These are phyloP conservation scores for Acromyrmex charruanus DNA, from an alignment of 1,140 invertebrate genomes.

Conservation along the genomic window DNA sequence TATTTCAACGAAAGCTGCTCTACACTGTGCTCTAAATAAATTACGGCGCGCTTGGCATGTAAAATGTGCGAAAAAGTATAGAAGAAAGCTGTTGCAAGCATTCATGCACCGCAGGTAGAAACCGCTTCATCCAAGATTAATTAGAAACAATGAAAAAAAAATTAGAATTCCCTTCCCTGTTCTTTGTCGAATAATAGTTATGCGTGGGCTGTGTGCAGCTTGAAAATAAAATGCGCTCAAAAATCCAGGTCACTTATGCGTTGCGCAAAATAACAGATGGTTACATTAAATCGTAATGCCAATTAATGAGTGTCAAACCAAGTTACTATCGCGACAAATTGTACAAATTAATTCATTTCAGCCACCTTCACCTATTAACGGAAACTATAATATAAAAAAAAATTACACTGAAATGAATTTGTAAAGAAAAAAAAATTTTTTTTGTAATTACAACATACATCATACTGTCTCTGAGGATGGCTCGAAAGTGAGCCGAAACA, in stretches of 20 bases:
- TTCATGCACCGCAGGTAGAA: constrained; percentile 14
- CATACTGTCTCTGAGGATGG: no score
- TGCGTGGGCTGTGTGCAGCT: background rate
- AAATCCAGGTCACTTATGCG: background rate
- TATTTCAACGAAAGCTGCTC: background rate
- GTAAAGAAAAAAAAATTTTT: no score
- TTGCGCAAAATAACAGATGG: background rate
- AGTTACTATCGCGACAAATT: background rate
- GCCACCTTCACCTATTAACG: no score
- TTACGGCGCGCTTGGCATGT: constrained; percentile 39
- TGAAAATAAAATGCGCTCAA: background rate
- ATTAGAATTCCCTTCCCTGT: background rate
- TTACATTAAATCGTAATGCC: constrained; percentile 10
- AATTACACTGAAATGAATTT: no score
- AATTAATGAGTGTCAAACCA: constrained; percentile 16
- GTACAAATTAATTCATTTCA: background rate
- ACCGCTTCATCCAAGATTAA: constrained; percentile 18
- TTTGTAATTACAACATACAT: no score
- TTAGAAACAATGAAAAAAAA: constrained; percentile 35
- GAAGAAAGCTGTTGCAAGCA: background rate
- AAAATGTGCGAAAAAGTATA: constrained; percentile 43
- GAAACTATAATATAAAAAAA: no score
- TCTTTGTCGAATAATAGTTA: constrained; percentile 14
- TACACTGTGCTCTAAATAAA: constrained; percentile 41
- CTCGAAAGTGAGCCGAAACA: no score